phyloP scores from a whole-genome alignment of 2,113 vertebrate genomes.

The Leiothrix lutea region DNA sequence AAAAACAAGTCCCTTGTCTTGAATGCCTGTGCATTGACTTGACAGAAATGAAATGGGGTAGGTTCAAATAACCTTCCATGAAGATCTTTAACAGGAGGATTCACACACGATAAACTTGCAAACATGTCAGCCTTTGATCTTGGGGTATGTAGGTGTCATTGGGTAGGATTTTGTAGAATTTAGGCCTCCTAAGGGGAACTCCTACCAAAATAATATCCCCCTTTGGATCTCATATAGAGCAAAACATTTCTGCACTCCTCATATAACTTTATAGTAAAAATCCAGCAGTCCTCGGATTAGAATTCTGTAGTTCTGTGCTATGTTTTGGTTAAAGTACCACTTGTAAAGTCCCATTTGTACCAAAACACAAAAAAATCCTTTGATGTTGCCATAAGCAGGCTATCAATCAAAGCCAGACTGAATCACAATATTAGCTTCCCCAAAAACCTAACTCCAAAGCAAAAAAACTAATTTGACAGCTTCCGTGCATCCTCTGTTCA shows the following conservation, averaged over 20 bases:
- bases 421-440: not conserved
- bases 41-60: not conserved
- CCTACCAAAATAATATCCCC: not conserved
- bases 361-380: not conserved
- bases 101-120: not conserved
- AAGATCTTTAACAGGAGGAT: not conserved
- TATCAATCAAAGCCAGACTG: not conserved
- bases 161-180: not conserved
- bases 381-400: not conserved
- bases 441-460: not conserved
- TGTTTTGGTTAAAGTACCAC: not conserved
- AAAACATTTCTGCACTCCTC: not conserved
- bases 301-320: not conserved
- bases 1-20: not conserved
- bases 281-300: not conserved
- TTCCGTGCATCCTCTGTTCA: not conserved
- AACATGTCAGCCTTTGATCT: not conserved
- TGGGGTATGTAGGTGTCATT: not conserved
- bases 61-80: not conserved
- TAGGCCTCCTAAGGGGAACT: not conserved
- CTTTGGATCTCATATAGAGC: not conserved
- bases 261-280: not conserved
- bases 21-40: not conserved
- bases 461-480: not conserved
- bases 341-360: not conserved